phyloP scores from a whole-genome alignment of 2,113 vertebrate species.

The Centropus bengalensis region DNA sequence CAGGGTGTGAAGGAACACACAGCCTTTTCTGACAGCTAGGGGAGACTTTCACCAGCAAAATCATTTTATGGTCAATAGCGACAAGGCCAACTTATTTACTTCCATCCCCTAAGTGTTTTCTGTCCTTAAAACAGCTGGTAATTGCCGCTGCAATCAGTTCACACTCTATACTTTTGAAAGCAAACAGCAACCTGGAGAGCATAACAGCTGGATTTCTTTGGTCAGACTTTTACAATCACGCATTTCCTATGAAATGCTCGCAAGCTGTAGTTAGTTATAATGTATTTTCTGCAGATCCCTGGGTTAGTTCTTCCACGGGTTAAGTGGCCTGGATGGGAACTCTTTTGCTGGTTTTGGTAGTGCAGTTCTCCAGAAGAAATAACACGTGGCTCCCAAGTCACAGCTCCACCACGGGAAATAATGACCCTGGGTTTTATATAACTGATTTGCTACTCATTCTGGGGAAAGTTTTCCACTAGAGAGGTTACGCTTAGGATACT shows the following conservation, averaged over 20 bases:
- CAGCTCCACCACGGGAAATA: background rate
- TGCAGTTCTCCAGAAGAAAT: background rate
- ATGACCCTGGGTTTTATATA: background rate
- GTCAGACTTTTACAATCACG: background rate
- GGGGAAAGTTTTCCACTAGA: background rate
- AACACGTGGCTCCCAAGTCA: too few species aligned
- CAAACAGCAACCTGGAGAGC: background rate
- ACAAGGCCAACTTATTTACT: background rate
- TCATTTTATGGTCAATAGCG: accelerated
- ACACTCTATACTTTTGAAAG: background rate
- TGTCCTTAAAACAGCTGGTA: background rate
- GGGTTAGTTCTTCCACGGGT: background rate
- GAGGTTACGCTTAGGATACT: background rate
- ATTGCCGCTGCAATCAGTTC: background rate
- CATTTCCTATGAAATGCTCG: background rate
- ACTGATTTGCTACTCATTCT: background rate
- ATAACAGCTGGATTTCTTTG: background rate
- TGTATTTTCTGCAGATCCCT: background rate
- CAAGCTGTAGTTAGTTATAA: too few species aligned
- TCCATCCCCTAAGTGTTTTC: background rate
- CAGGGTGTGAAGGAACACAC: accelerated
- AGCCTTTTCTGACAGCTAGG: background rate
- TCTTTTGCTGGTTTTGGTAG: background rate
- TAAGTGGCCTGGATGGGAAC: background rate
- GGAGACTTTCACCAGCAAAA: too few species aligned